Percentiles rank a stretch among this genome's conserved stretches.
These are phyloP conservation scores for Rhynchophorus ferrugineus DNA, from an alignment of 1,140 invertebrate genomes.

Conservation along the genomic window DNA sequence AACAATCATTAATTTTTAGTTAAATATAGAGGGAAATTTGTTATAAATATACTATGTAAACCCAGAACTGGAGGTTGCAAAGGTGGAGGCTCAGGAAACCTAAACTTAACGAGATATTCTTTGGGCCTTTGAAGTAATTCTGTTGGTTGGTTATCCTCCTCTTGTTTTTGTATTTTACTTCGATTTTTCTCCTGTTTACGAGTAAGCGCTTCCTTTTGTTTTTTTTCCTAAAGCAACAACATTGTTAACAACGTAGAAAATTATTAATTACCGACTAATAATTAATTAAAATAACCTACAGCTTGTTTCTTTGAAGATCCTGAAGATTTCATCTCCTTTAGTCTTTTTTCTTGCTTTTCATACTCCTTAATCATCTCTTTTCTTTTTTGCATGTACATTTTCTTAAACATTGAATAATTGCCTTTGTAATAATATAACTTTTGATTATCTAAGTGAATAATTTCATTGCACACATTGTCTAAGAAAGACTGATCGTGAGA, in stretches of 20 bases:
- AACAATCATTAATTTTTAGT: slow-evolving; percentile 20
- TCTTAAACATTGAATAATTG: slow-evolving; percentile 98
- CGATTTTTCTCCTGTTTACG: slow-evolving; percentile 92
- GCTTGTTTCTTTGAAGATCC: slow-evolving; percentile 94
- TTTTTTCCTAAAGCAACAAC: slow-evolving; percentile 62
- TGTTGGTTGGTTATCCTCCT: slow-evolving; percentile 70
- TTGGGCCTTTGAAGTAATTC: slow-evolving; percentile 81
- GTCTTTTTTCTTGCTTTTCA: slow-evolving; percentile 94
- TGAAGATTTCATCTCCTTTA: slow-evolving; percentile 90
- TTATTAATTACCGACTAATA: background rate
- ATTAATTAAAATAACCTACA: slow-evolving; percentile 52
- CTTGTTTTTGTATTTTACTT: slow-evolving; percentile 68
- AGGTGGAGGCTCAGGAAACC: slow-evolving; percentile 89
- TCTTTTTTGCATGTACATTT: slow-evolving; percentile 94
- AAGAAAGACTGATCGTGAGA: slow-evolving; percentile 99
- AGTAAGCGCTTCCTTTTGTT: slow-evolving; percentile 84
- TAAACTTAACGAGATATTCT: slow-evolving; percentile 96
- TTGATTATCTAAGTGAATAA: slow-evolving; percentile 92
- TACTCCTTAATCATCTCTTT: slow-evolving; percentile 96
- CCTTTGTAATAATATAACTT: slow-evolving; percentile 97
- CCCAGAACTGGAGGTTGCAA: slow-evolving; percentile 94
- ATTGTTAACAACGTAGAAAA: background rate
- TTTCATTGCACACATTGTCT: slow-evolving; percentile 98
- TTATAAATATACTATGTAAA: slow-evolving; percentile 58
- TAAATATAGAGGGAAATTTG: background rate